Evolutionary conservation across 2,888 invertebrate genomes (phyloP).

Genomic region (Leucophenga montana): DNA sequence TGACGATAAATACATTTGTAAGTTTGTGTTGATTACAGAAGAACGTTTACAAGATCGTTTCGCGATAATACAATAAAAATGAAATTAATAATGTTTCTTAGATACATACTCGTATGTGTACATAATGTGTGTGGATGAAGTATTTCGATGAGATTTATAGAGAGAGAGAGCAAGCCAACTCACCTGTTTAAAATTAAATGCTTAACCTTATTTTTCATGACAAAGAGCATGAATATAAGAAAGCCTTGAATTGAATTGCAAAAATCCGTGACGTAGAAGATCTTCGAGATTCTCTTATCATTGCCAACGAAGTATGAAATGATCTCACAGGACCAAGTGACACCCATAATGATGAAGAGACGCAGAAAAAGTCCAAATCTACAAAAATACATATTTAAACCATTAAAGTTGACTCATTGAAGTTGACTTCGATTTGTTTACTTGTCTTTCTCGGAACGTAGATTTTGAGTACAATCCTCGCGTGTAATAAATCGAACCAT

Average conservation of each 20-base stretch:
- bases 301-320: conserved; percentile 80
- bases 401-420: not conserved
- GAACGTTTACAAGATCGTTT: conserved; percentile 17
- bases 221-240: conserved; percentile 78
- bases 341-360: conserved; percentile 88
- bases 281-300: conserved; percentile 63
- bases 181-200: conserved; percentile 70
- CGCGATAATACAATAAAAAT: not conserved
- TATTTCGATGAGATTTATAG: not conserved
- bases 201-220: conserved; percentile 76
- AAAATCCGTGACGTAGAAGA: conserved; percentile 74
- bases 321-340: conserved; percentile 87
- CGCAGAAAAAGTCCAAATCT: conserved; percentile 87
- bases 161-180: conserved; percentile 46
- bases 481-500: conserved; percentile 69
- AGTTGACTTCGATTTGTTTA: conserved; percentile 41
- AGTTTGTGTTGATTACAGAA: not conserved
- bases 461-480: conserved; percentile 68
- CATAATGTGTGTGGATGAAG: not conserved
- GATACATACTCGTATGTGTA: no score
- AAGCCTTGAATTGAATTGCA: conserved; percentile 77
- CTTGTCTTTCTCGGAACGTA: conserved; percentile 71
- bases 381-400: not conserved
- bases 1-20: conserved; percentile 64
- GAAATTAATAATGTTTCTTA: not conserved